A percentile compares a stretch with the other conserved stretches of the same genome.
Conservation (phyloP, 2,797 vertebrate species). For the Rhinatrema bivittatum region DNA sequence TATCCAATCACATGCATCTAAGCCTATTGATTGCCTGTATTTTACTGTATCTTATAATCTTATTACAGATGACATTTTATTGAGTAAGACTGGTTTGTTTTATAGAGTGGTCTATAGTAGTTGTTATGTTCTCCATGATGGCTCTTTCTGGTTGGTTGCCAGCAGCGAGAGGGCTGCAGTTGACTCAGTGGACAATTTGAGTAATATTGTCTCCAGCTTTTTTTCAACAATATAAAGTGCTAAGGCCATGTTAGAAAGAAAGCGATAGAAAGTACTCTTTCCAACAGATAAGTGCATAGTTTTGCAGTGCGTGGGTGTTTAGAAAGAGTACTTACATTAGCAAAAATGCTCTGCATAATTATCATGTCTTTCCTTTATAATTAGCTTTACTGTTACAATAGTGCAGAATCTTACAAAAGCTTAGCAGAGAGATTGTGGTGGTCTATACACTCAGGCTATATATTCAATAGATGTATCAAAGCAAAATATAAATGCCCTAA, state of each 20-base stretch:
- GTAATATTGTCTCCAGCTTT: constrained; percentile 7
- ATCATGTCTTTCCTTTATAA: constrained; percentile 82
- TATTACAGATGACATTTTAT: too few relatives aligned
- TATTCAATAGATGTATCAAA: constrained; percentile 41
- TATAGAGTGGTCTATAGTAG: too few relatives aligned
- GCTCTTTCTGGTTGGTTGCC: constrained; percentile 21
- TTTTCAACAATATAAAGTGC: constrained; percentile 17
- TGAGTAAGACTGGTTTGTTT: too few relatives aligned
- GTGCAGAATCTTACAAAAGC: constrained; percentile 54
- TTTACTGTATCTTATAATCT: too few relatives aligned
- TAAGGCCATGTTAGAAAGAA: neutral
- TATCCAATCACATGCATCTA: too few relatives aligned
- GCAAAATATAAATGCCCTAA: constrained; percentile 41
- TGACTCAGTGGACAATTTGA: constrained; percentile 25
- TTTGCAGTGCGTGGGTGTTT: constrained; percentile 59
- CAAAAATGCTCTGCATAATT: constrained; percentile 82
- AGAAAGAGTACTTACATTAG: constrained; percentile 73
- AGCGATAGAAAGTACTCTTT: constrained; percentile 52
- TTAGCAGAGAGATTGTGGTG: constrained; percentile 48
- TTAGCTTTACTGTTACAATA: constrained; percentile 75
- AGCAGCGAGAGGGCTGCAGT: constrained; percentile 27
- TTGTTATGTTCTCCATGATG: constrained; percentile 21
- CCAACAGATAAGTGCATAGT: constrained; percentile 64
- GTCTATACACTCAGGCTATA: constrained; percentile 5
- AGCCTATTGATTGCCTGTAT: too few relatives aligned